These are phyloP conservation scores for Caenorhabditis auriculariae DNA, from an alignment of 2,888 invertebrate genomes.

Conservation along the genomic window DNA sequence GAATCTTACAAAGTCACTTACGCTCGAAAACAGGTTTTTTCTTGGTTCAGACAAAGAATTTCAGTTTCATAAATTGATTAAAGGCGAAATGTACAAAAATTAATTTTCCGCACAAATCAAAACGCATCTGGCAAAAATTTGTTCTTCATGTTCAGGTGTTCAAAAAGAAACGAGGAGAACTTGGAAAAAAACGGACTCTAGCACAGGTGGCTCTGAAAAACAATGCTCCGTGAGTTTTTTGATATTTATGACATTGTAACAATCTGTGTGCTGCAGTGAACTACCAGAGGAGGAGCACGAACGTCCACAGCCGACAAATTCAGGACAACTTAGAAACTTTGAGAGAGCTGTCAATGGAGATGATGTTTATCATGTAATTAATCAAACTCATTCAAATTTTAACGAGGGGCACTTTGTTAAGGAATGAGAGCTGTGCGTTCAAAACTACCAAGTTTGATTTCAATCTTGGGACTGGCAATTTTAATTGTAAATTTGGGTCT, in stretches of 20 bases:
- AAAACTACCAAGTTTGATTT: too few species aligned
- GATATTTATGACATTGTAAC: too few species aligned
- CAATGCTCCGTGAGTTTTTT: slow-evolving; percentile 16
- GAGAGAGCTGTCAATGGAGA: slow-evolving; percentile 48
- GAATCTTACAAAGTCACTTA: slow-evolving; percentile 15
- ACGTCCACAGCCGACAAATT: slow-evolving; percentile 21
- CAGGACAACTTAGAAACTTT: slow-evolving; percentile 35
- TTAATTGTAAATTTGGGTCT: too few species aligned
- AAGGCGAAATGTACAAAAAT: too few species aligned
- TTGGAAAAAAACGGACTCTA: slow-evolving; percentile 41
- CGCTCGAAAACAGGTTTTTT: slow-evolving; percentile 19
- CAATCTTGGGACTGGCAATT: too few species aligned
- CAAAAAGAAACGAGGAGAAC: slow-evolving; percentile 38
- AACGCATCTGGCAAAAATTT: too few species aligned
- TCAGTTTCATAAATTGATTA: too few species aligned
- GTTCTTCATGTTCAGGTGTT: slow-evolving; percentile 19
- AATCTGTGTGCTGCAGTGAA: too few species aligned
- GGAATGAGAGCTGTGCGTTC: too few species aligned
- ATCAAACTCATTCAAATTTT: too few species aligned
- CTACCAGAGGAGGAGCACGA: slow-evolving; percentile 14
- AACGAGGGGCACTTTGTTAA: too few species aligned
- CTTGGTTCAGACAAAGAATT: not conserved
- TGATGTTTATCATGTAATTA: slow-evolving; percentile 34
- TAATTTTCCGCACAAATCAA: too few species aligned
- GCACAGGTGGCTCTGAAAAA: slow-evolving; percentile 25